Evolutionary conservation across 2,113 vertebrate species (phyloP).

Genomic region (Lycocorax pyrrhopterus): DNA sequence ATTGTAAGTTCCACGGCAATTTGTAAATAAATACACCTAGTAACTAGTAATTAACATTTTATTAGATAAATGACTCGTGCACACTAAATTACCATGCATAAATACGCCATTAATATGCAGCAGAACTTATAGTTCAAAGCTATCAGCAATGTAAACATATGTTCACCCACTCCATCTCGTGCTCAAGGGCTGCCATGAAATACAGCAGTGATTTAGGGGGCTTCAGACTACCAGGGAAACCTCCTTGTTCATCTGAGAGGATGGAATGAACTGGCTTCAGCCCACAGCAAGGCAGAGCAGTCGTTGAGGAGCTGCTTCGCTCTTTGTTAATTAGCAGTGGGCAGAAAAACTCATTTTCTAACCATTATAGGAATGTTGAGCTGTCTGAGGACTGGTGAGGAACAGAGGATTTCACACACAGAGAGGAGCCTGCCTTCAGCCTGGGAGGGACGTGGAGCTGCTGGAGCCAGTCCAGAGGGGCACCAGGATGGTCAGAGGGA

Average conservation of each 20-base stretch:
- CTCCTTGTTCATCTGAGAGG: neutral
- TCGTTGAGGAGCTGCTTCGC: neutral
- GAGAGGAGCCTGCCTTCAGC: neutral
- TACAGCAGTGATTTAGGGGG: conserved; percentile 35
- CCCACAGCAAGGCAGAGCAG: neutral
- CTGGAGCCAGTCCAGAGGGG: neutral
- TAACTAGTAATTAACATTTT: conserved; percentile 74
- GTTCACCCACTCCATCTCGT: conserved; percentile 51
- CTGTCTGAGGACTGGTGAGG: neutral
- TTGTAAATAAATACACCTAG: conserved; percentile 70
- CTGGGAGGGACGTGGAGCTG: neutral
- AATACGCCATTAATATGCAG: conserved; percentile 71
- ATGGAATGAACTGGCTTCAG: neutral
- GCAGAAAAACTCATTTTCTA: neutral
- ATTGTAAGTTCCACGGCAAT: conserved; percentile 43
- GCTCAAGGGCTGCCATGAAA: conserved; percentile 43
- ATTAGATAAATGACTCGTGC: conserved; percentile 70
- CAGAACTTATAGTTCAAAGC: conserved; percentile 70
- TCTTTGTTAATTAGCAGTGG: neutral
- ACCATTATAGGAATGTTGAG: accelerated
- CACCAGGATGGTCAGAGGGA: accelerated
- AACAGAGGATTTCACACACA: accelerated
- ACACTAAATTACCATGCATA: conserved; percentile 67
- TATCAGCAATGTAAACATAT: conserved; percentile 71
- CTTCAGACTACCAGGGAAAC: neutral